Conservation (phyloP, 2,888 invertebrate genomes). For the Nymphalis urticae region DNA sequence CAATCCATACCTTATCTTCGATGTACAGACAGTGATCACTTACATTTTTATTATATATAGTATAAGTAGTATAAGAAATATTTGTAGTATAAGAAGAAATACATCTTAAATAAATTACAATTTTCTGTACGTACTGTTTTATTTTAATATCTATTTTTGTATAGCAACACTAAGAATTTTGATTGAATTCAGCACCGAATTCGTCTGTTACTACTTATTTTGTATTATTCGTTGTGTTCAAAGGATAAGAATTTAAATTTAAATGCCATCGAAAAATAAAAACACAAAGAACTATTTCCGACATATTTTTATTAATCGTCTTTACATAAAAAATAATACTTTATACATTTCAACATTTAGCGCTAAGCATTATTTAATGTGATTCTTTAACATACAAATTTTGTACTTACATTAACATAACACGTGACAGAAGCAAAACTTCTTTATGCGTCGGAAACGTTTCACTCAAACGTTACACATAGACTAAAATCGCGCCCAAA, state of each 20-base stretch:
- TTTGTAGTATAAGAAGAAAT: no score
- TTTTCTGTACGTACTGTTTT: no score
- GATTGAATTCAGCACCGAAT: no score
- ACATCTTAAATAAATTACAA: no score
- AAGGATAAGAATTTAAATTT: background rate
- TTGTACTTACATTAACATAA: slow-evolving; percentile 55
- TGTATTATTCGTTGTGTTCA: no score
- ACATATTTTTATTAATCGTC: slow-evolving; percentile 53
- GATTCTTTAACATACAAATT: slow-evolving; percentile 19
- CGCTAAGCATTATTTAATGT: slow-evolving; percentile 50
- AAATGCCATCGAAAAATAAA: background rate
- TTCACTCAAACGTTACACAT: background rate
- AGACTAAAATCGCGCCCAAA: background rate
- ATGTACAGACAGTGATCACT: no score
- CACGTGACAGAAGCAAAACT: background rate
- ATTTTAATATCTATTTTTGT: no score
- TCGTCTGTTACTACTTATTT: no score
- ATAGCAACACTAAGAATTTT: no score
- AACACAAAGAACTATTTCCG: slow-evolving; percentile 1
- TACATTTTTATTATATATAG: no score
- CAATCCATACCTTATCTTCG: no score
- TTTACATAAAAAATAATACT: slow-evolving; percentile 75
- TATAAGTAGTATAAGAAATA: no score
- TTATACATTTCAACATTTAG: slow-evolving; percentile 60
- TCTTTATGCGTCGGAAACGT: background rate